phyloP scores from a whole-genome alignment of 2,797 vertebrate genomes.

The Galagoides demidoff region DNA sequence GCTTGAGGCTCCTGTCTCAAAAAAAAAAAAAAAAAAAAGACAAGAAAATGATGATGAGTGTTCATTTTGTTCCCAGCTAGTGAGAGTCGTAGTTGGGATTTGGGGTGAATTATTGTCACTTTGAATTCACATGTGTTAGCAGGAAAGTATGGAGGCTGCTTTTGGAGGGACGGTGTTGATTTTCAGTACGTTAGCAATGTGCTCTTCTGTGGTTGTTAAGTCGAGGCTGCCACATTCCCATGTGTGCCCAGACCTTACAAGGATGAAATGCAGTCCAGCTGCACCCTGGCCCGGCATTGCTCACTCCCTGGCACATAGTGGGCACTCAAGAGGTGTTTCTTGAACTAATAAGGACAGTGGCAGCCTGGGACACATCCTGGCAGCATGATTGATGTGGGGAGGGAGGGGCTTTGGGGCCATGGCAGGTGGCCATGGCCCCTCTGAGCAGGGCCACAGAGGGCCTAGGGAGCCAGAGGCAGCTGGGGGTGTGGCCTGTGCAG shows the following conservation, averaged over 20 bases:
- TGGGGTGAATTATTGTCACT: not conserved
- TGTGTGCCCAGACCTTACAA: not conserved
- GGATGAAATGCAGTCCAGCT: not conserved
- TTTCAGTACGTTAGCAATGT: accelerated
- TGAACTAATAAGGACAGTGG: not conserved
- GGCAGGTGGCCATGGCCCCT: not conserved
- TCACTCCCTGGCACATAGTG: accelerated
- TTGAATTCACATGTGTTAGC: not conserved
- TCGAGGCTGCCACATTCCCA: not conserved
- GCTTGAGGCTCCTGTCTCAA: too few species aligned
- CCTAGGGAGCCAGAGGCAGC: not conserved
- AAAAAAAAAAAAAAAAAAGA: too few species aligned
- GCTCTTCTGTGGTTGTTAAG: too few species aligned
- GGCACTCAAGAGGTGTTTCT: not conserved
- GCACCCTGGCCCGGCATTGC: accelerated
- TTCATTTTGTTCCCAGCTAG: not conserved
- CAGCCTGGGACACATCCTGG: not conserved
- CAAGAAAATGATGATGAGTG: not conserved
- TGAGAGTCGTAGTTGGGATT: not conserved
- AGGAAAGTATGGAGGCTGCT: not conserved
- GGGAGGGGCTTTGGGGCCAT: too few species aligned
- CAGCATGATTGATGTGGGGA: accelerated
- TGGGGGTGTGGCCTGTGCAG: not conserved
- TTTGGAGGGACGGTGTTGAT: not conserved
- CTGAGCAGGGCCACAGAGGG: not conserved